Conservation (phyloP, 2,888 invertebrate genomes). For the Auanema freiburgensis region DNA sequence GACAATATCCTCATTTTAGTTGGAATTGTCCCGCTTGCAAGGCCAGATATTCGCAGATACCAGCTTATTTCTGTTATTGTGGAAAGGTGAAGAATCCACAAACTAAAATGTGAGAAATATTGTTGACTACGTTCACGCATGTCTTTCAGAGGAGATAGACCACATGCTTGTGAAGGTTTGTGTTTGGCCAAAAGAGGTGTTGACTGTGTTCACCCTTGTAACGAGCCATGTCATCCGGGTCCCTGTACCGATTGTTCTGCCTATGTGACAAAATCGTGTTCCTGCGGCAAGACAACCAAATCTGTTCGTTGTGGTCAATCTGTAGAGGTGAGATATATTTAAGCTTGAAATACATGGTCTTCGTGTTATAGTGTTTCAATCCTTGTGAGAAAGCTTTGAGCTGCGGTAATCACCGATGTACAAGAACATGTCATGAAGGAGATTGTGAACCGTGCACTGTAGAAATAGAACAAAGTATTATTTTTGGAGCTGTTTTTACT, state of each 20-base stretch:
- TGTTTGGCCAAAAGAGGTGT: constrained; percentile 74
- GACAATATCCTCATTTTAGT: constrained; percentile 16
- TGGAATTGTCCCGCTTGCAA: constrained; percentile 98
- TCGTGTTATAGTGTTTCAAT: constrained; percentile 71
- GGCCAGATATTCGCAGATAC: constrained; percentile 74
- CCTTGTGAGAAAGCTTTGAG: constrained; percentile 77
- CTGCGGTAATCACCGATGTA: constrained; percentile 80
- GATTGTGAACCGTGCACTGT: constrained; percentile 77
- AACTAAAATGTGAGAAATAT: constrained; percentile 57
- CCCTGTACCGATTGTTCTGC: constrained; percentile 84
- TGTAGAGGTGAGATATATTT: constrained; percentile 23
- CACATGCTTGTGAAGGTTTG: constrained; percentile 87
- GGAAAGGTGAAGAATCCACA: constrained; percentile 78
- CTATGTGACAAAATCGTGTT: constrained; percentile 53
- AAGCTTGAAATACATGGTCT: too few species aligned
- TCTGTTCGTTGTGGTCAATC: constrained; percentile 46
- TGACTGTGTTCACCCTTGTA: constrained; percentile 57
- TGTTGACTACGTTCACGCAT: not conserved
- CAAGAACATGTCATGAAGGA: constrained; percentile 78
- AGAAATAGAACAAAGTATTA: constrained; percentile 74
- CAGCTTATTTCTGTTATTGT: constrained; percentile 89
- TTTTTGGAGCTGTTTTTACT: too few species aligned
- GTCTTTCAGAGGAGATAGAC: constrained; percentile 73
- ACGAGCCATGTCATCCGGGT: constrained; percentile 82
- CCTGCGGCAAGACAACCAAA: constrained; percentile 62